Percentiles rank a stretch among this genome's conserved stretches.
Evolutionary conservation across 2,113 vertebrate genomes (phyloP).

Genomic region (Pachyramphus minor): DNA sequence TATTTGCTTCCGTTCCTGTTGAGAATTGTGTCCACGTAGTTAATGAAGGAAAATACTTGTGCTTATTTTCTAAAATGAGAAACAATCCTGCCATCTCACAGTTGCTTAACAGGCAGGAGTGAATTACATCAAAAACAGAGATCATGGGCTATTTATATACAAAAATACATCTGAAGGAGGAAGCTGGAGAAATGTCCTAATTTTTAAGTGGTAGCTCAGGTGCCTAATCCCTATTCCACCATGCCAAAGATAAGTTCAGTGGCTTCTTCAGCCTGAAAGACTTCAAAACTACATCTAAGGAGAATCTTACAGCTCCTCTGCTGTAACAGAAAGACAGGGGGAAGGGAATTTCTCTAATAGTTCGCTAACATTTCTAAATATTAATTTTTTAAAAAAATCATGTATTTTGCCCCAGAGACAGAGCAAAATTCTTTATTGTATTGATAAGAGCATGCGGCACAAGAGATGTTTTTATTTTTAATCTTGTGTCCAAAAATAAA

Average conservation of each 20-base stretch:
- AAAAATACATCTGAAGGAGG: neutral
- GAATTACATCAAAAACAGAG: neutral
- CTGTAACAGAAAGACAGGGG: neutral
- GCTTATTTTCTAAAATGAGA: neutral
- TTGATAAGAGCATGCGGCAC: neutral
- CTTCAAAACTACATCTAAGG: neutral
- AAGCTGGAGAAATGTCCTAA: neutral
- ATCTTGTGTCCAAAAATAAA: neutral
- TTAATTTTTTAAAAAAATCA: rapidly evolving
- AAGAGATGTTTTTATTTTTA: neutral
- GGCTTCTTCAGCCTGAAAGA: neutral
- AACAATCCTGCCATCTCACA: neutral
- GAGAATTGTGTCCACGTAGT: neutral
- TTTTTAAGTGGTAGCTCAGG: neutral
- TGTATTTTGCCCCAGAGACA: neutral
- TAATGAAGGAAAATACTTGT: neutral
- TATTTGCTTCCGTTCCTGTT: neutral
- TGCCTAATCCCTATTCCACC: neutral
- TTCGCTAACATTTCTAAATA: neutral
- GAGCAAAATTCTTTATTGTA: neutral
- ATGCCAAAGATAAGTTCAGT: neutral
- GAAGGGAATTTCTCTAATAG: neutral
- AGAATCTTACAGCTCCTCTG: neutral
- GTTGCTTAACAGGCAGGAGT: neutral
- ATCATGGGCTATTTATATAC: neutral